A percentile compares a stretch with the other conserved stretches of the same genome.
Evolutionary conservation across 2,113 vertebrate genomes (phyloP).

Genomic region (Trogon surrucura): DNA sequence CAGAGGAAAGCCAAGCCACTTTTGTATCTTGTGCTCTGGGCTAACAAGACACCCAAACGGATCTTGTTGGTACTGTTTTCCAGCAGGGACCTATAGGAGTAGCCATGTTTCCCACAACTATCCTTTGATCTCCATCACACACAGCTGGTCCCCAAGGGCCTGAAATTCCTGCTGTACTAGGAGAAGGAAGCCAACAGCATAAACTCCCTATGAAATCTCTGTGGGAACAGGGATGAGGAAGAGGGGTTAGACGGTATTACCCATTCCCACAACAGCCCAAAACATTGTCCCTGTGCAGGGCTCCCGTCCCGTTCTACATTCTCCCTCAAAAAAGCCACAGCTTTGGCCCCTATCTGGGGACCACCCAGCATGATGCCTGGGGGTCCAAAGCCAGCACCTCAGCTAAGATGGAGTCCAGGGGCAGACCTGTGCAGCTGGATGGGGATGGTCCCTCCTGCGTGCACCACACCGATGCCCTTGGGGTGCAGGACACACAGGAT

Average conservation of each 20-base stretch:
- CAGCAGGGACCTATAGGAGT: not conserved
- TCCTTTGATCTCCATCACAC: not conserved
- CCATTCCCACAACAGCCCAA: not conserved
- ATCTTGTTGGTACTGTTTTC: not conserved
- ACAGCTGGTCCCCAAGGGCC: not conserved
- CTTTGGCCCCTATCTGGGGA: not conserved
- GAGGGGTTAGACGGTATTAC: not conserved
- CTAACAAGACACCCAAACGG: not conserved
- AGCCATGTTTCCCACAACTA: not conserved
- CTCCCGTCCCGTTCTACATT: not conserved
- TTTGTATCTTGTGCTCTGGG: not conserved
- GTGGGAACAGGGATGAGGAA: not conserved
- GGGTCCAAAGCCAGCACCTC: not conserved
- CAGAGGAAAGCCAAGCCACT: not conserved
- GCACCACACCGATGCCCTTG: not conserved
- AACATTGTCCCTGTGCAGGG: accelerated
- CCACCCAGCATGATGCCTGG: not conserved
- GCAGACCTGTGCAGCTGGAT: not conserved
- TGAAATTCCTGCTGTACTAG: not conserved
- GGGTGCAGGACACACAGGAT: not conserved
- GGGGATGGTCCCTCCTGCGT: not conserved
- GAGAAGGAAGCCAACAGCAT: not conserved
- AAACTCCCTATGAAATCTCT: not conserved
- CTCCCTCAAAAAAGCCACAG: not conserved
- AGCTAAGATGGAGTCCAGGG: not conserved